phyloP scores from a whole-genome alignment of 1,140 invertebrate species.

The Cherax quadricarinatus region DNA sequence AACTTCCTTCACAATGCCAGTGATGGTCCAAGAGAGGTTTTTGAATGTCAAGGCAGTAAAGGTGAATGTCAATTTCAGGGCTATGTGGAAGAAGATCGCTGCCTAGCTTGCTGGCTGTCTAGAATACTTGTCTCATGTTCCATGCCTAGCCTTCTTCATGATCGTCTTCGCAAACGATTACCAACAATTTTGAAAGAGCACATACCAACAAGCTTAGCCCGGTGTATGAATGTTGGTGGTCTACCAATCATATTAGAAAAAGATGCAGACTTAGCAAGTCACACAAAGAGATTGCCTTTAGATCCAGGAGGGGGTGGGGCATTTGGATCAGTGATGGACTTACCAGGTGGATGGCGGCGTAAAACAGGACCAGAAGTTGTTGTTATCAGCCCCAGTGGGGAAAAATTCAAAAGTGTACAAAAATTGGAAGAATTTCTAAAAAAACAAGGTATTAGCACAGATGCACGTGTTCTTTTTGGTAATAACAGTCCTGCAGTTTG shows the following conservation, averaged over 20 bases:
- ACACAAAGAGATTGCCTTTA: constrained; percentile 52
- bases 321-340: constrained; percentile 71
- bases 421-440: constrained; percentile 71
- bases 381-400: constrained; percentile 69
- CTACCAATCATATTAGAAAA: background rate
- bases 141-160: constrained; percentile 68
- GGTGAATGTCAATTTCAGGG: constrained; percentile 63
- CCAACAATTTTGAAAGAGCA: constrained; percentile 58
- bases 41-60: constrained; percentile 53
- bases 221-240: constrained; percentile 56
- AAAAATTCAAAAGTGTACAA: constrained; percentile 70
- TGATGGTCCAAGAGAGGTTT: constrained; percentile 35
- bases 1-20: constrained; percentile 43
- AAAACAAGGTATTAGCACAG: constrained; percentile 65
- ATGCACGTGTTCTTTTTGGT: constrained; percentile 72
- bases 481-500: constrained; percentile 40
- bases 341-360: constrained; percentile 71
- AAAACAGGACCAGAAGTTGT: constrained; percentile 68
- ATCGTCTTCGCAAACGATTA: constrained; percentile 66
- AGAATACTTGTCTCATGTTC: constrained; percentile 58
- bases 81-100: constrained; percentile 63
- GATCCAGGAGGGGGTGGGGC: constrained; percentile 59
- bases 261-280: constrained; percentile 36
- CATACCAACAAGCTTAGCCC: constrained; percentile 68
- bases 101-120: constrained; percentile 69